Percentiles rank a stretch among this genome's conserved stretches.
Evolutionary conservation across 1,140 invertebrate genomes (phyloP).

Genomic region (Dryas iulia): DNA sequence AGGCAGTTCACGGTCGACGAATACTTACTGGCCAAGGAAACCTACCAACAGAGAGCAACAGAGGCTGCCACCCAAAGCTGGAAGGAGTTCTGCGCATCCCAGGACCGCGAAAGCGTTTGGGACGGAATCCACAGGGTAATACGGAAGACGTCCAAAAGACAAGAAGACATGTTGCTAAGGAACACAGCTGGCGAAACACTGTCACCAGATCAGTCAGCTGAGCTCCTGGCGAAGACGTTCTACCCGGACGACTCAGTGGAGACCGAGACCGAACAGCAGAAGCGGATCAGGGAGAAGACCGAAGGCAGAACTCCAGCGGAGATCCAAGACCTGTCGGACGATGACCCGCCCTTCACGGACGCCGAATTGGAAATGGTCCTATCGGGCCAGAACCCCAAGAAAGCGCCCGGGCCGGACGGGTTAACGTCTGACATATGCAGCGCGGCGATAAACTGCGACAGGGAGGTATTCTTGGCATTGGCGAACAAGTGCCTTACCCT

Average conservation of each 20-base stretch:
- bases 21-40: not conserved
- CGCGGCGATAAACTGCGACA: no score
- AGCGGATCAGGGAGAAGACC: not conserved
- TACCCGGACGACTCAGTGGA: not conserved
- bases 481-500: not conserved
- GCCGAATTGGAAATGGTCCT: not conserved
- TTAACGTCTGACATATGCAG: no score
- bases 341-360: not conserved
- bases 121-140: slow-evolving; percentile 36
- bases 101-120: slow-evolving; percentile 24
- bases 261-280: not conserved
- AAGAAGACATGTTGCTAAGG: no score
- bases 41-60: not conserved
- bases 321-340: not conserved
- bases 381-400: not conserved
- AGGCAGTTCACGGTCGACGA: not conserved
- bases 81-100: not conserved
- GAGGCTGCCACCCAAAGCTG: not conserved
- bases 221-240: not conserved
- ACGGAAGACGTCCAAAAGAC: not conserved
- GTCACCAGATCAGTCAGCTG: not conserved
- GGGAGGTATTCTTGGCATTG: no score
- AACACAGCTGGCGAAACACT: not conserved
- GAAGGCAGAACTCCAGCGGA: not conserved
- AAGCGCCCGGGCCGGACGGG: not conserved